These are phyloP conservation scores for Drosophila subquinaria DNA, from an alignment of 2,888 invertebrate genomes.

Conservation along the genomic window DNA sequence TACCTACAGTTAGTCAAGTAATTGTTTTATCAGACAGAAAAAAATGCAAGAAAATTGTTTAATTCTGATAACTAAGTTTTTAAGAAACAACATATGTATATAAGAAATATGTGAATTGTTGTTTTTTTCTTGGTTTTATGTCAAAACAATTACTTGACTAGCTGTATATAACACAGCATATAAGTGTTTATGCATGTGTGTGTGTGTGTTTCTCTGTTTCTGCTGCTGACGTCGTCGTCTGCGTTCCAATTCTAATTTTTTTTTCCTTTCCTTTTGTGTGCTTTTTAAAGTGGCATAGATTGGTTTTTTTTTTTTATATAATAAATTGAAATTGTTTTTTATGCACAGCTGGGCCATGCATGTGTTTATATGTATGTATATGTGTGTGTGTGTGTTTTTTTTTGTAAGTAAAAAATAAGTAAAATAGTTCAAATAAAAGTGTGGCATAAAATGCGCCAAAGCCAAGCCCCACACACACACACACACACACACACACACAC, in stretches of 20 bases:
- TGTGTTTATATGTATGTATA: not conserved
- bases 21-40: not conserved
- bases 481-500: conserved; percentile 10
- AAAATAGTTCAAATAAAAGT: conserved; percentile 34
- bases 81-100: not conserved
- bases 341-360: conserved; percentile 51
- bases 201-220: conserved; percentile 32
- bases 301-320: conserved; percentile 51
- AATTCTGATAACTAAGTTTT: too few relatives aligned
- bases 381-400: conserved; percentile 1
- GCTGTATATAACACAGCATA: conserved; percentile 7
- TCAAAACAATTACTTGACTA: not conserved
- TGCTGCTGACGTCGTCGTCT: conserved; percentile 48
- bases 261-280: conserved; percentile 46
- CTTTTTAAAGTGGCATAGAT: conserved; percentile 67
- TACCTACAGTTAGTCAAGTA: conserved; percentile 2
- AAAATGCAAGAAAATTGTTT: not conserved
- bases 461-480: conserved; percentile 26
- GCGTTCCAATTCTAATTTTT: conserved; percentile 66
- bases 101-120: not conserved
- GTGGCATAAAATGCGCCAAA: conserved; percentile 43
- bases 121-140: not conserved
- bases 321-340: conserved; percentile 58
- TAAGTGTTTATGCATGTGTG: conserved; percentile 7
- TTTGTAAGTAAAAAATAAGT: not conserved